phyloP scores from a whole-genome alignment of 30 jellyfish, hydroid and myxozoan genomes.

The Clytia hemisphaerica region DNA sequence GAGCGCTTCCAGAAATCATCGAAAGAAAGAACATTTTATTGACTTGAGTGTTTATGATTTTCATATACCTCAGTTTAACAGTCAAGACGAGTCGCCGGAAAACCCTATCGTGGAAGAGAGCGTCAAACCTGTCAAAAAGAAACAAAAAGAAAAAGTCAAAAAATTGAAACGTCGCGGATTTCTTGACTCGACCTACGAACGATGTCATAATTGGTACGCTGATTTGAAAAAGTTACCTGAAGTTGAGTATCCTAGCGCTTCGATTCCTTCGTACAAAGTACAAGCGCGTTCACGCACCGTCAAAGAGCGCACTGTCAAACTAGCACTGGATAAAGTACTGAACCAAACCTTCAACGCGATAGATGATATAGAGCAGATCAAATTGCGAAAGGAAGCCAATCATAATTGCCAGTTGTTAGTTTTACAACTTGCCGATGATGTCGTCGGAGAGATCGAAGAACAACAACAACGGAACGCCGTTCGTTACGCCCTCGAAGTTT shows the following conservation, averaged over 20 bases:
- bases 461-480: constrained; percentile 33
- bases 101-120: too few relatives aligned
- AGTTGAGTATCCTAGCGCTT: background rate
- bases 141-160: too few relatives aligned
- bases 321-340: background rate
- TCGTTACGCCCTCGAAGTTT: constrained; percentile 7
- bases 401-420: background rate
- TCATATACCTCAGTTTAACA: too few relatives aligned
- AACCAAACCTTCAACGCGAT: constrained; percentile 8
- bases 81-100: too few relatives aligned
- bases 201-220: too few relatives aligned
- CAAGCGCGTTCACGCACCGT: background rate
- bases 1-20: too few relatives aligned
- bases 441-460: constrained; percentile 14
- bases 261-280: constrained; percentile 31
- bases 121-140: too few relatives aligned
- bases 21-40: too few relatives aligned
- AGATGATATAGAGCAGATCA: constrained; percentile 7
- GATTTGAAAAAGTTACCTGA: too few relatives aligned
- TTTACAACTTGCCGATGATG: background rate
- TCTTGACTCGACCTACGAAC: too few relatives aligned
- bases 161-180: too few relatives aligned
- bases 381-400: constrained; percentile 8
- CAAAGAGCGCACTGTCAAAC: background rate
- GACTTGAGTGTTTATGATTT: too few relatives aligned